A percentile compares a stretch with the other conserved stretches of the same genome.
These are phyloP conservation scores for Theocolax elegans DNA, from an alignment of 1,140 invertebrate genomes.

Conservation along the genomic window DNA sequence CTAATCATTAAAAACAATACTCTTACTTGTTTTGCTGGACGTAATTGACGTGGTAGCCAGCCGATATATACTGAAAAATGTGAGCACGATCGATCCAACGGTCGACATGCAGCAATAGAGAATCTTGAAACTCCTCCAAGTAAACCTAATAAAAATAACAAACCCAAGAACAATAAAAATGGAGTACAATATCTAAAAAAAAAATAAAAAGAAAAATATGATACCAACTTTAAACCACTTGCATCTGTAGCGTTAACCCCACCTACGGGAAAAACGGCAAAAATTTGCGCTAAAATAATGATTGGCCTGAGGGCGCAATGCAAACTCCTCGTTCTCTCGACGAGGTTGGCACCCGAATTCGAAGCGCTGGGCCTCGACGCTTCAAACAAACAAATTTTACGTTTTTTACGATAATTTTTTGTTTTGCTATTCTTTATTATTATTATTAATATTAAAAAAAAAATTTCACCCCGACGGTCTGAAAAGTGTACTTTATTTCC, in stretches of 20 bases:
- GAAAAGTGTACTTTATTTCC: too few species aligned
- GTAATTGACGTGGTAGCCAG: conserved; percentile 53
- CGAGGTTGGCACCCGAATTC: conserved; percentile 17
- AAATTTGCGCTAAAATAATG: conserved; percentile 65
- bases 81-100: conserved; percentile 49
- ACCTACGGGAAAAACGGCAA: conserved; percentile 65
- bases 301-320: conserved; percentile 63
- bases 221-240: conserved; percentile 57
- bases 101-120: conserved; percentile 56
- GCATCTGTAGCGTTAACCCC: conserved; percentile 60
- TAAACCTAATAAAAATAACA: conserved; percentile 61
- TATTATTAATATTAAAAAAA: too few species aligned
- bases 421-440: too few species aligned
- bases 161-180: too few species aligned
- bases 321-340: conserved; percentile 53
- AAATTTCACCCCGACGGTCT: too few species aligned
- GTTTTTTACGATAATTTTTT: not conserved
- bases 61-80: conserved; percentile 54
- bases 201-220: conserved; percentile 13
- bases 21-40: conserved; percentile 62
- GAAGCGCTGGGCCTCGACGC: conserved; percentile 3
- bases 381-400: conserved; percentile 8
- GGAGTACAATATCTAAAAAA: too few species aligned
- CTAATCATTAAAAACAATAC: too few species aligned
- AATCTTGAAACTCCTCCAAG: conserved; percentile 61